These are phyloP conservation scores for Shargacucullia verbasci DNA, from an alignment of 2,888 invertebrate genomes.

Conservation along the genomic window DNA sequence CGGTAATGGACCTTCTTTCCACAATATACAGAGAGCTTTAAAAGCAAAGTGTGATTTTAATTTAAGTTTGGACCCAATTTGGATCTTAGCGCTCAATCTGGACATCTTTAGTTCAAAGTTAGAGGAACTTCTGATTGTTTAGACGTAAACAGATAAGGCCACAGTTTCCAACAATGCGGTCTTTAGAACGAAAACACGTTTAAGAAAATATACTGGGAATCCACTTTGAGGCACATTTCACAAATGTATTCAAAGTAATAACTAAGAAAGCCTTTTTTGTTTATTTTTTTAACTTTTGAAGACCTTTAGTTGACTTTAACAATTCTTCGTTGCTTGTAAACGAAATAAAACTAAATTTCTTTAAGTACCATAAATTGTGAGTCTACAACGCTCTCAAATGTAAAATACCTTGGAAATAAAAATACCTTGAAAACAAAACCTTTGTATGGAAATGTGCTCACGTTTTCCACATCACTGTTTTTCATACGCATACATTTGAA, in stretches of 20 bases:
- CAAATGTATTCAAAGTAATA: background rate
- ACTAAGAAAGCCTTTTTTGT: conserved; percentile 15
- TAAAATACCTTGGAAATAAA: conserved; percentile 34
- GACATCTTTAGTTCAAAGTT: conserved; percentile 45
- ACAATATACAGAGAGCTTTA: conserved; percentile 30
- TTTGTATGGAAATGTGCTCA: conserved; percentile 20
- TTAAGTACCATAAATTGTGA: conserved; percentile 37
- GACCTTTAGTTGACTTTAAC: conserved; percentile 10
- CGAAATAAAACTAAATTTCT: conserved; percentile 44
- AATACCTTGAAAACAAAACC: conserved; percentile 14
- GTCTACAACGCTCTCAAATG: conserved; percentile 36
- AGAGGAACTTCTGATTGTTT: conserved; percentile 31
- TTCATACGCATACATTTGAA: conserved; percentile 4
- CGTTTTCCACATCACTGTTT: background rate
- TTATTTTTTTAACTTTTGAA: conserved; percentile 22
- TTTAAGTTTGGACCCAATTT: conserved; percentile 39
- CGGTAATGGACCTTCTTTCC: conserved; percentile 30
- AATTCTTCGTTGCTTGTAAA: too few relatives aligned
- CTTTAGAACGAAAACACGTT: conserved; percentile 27
- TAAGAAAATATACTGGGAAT: conserved; percentile 13
- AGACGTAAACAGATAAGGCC: conserved; percentile 34
- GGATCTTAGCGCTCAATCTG: conserved; percentile 37
- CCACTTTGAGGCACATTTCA: background rate
- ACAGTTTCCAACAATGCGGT: conserved; percentile 27
- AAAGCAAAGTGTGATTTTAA: conserved; percentile 49